Evolutionary conservation across 1,140 invertebrate genomes (phyloP).

Genomic region (Copidosoma floridanum): DNA sequence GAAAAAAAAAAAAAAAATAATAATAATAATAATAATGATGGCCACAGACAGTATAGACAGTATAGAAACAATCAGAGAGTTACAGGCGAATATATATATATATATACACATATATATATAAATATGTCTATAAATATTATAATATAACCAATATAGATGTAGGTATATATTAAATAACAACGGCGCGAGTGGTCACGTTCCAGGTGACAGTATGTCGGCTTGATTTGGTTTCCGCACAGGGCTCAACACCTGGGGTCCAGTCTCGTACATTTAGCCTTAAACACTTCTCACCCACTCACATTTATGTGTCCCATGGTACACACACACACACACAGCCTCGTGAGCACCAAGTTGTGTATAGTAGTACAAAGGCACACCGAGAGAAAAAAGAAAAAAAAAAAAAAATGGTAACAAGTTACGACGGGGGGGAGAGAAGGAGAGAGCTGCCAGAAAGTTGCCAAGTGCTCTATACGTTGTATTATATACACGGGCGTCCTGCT

Average conservation of each 20-base stretch:
- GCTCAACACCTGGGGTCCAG: conserved; percentile 60
- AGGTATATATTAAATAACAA: too few species aligned
- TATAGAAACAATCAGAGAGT: too few species aligned
- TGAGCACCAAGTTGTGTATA: too few species aligned
- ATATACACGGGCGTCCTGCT: too few species aligned
- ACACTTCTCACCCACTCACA: too few species aligned
- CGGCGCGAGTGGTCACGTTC: conserved; percentile 56
- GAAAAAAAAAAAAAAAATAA: too few species aligned
- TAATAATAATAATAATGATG: too few species aligned
- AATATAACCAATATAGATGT: background rate
- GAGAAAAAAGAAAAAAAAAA: background rate
- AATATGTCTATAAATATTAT: too few species aligned
- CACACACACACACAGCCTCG: too few species aligned
- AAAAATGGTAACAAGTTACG: background rate
- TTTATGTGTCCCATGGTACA: background rate
- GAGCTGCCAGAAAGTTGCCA: too few species aligned
- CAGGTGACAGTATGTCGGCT: conserved; percentile 58
- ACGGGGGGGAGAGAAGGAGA: background rate
- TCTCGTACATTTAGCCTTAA: conserved; percentile 54
- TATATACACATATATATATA: background rate
- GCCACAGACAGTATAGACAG: too few species aligned
- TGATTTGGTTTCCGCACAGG: conserved; percentile 60
- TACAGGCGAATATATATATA: background rate
- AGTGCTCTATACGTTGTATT: background rate
- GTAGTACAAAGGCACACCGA: too few species aligned